Percentiles rank a stretch among this genome's conserved stretches.
phyloP scores from a whole-genome alignment of 2,888 invertebrate genomes.

The Oithona nana region DNA sequence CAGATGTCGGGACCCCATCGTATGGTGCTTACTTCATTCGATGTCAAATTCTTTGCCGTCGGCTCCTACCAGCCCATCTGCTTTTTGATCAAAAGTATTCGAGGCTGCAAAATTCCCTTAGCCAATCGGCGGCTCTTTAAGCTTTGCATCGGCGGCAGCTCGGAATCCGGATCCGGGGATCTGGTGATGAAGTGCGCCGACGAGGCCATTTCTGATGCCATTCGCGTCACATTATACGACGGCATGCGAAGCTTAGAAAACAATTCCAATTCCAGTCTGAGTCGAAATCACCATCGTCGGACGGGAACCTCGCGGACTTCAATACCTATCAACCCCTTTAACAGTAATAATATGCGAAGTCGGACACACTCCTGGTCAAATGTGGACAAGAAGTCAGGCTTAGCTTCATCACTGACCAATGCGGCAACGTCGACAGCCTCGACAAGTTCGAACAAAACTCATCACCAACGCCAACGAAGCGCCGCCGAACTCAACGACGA shows the following conservation, averaged over 20 bases:
- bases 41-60: slow-evolving; percentile 3
- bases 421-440: background rate
- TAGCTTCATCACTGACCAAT: background rate
- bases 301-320: background rate
- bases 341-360: background rate
- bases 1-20: slow-evolving; percentile 1
- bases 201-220: too few relatives aligned
- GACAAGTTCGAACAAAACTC: too few relatives aligned
- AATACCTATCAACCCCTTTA: too few relatives aligned
- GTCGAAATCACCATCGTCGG: background rate
- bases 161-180: slow-evolving; percentile 3
- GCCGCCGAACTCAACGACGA: background rate
- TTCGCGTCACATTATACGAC: too few relatives aligned
- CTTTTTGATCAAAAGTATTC: background rate
- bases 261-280: background rate
- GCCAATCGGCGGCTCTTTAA: background rate
- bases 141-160: slow-evolving; percentile 5
- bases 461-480: background rate
- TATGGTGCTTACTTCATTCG: background rate
- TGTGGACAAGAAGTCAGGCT: background rate
- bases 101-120: background rate
- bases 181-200: slow-evolving; percentile 10
- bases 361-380: slow-evolving; percentile 4
- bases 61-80: slow-evolving; percentile 1
- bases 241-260: too few relatives aligned